Conservation (phyloP, 1,140 invertebrate species). For the Drosophila baimaii region DNA sequence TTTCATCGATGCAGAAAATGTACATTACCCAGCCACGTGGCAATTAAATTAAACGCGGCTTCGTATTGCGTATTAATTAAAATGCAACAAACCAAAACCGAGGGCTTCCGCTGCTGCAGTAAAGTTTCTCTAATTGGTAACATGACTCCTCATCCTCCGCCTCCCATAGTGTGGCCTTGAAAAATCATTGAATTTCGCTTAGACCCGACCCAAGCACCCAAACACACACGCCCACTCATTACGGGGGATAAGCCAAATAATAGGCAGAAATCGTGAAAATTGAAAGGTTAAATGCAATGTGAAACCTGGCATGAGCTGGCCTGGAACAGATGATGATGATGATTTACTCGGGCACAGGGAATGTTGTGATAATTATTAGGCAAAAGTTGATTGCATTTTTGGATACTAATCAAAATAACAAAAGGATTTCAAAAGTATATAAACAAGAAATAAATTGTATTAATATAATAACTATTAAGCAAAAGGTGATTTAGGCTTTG, state of each 20-base stretch:
- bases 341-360: too few relatives aligned
- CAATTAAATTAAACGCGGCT: conserved; percentile 36
- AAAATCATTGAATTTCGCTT: not conserved
- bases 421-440: too few relatives aligned
- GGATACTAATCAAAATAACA: too few relatives aligned
- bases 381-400: too few relatives aligned
- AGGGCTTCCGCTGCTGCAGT: not conserved
- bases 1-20: conserved; percentile 7
- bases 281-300: not conserved
- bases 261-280: not conserved
- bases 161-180: not conserved
- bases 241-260: not conserved
- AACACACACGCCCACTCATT: not conserved
- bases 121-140: conserved; percentile 22
- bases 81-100: conserved; percentile 15
- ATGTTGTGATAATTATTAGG: too few relatives aligned
- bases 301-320: too few relatives aligned
- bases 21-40: conserved; percentile 21
- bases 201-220: not conserved
- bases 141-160: not conserved
- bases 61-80: conserved; percentile 31
- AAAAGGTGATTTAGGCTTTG: too few relatives aligned
- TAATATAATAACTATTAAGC: too few relatives aligned
- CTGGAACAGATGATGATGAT: too few relatives aligned
- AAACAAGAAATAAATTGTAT: too few relatives aligned